phyloP scores from a whole-genome alignment of 2,113 vertebrate species.

The Amphilophus citrinellus region DNA sequence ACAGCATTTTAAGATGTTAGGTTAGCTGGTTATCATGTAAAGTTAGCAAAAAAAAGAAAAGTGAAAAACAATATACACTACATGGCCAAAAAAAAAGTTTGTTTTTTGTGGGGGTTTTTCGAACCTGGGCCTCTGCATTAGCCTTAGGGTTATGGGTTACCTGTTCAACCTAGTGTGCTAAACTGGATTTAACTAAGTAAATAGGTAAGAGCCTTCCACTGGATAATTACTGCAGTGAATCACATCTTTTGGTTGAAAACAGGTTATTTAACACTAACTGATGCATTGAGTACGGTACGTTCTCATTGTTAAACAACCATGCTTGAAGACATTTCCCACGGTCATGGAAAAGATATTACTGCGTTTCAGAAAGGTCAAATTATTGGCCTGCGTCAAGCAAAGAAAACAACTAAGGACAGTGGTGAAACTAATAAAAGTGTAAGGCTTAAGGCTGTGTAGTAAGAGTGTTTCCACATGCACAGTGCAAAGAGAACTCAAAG shows the following conservation, averaged over 20 bases:
- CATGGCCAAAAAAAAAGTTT: neutral
- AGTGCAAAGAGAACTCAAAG: no score
- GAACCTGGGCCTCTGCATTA: no score
- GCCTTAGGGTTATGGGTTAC: neutral
- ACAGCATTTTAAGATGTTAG: neutral
- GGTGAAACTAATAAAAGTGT: no score
- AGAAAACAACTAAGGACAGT: no score
- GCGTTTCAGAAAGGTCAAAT: neutral
- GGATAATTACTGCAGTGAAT: neutral
- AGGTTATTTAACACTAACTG: neutral
- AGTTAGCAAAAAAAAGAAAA: no score
- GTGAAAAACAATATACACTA: neutral
- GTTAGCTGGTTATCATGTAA: no score
- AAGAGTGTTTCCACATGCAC: no score
- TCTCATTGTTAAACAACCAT: neutral
- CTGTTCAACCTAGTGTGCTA: no score
- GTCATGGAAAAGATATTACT: neutral
- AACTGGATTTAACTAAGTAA: constrained; percentile 4
- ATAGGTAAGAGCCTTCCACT: neutral
- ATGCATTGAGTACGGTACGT: neutral
- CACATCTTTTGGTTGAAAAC: neutral
- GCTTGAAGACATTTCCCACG: neutral
- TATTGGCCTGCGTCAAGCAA: neutral
- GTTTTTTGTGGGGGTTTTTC: no score
- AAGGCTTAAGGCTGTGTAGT: no score